Percentiles rank a stretch among this genome's conserved stretches.
phyloP scores from a whole-genome alignment of 2,797 vertebrate species.

The Hypotaenidia okinawae region DNA sequence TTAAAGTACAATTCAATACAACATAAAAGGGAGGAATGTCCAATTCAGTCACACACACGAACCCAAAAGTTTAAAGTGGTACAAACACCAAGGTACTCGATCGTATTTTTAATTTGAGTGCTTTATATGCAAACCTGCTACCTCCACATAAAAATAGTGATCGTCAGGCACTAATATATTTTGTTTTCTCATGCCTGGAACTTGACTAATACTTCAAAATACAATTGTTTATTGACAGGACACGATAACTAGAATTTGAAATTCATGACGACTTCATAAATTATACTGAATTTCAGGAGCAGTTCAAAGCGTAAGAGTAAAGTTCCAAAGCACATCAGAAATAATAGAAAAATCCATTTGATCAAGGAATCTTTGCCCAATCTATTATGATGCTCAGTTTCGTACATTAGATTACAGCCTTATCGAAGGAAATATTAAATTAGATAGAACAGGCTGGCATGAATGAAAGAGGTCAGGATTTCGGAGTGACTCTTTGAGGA shows the following conservation, averaged over 20 bases:
- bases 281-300: neutral
- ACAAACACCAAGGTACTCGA: neutral
- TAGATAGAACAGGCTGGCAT: neutral
- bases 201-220: neutral
- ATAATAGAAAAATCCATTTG: neutral
- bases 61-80: constrained; percentile 49
- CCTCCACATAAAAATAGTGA: neutral
- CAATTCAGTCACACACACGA: constrained; percentile 27
- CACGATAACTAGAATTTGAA: neutral
- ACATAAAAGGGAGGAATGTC: constrained; percentile 57
- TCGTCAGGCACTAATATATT: neutral
- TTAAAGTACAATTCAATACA: constrained; percentile 70
- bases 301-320: neutral
- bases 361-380: neutral
- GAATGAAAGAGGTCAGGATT: neutral
- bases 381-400: neutral
- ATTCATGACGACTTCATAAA: neutral
- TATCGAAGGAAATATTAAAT: neutral
- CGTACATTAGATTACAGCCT: neutral
- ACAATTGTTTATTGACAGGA: neutral
- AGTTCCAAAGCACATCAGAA: neutral
- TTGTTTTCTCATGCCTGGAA: neutral
- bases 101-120: constrained; percentile 44
- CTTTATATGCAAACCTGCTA: neutral
- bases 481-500: neutral